phyloP scores from a whole-genome alignment of 1,140 invertebrate genomes.

The Drosophila insularis region DNA sequence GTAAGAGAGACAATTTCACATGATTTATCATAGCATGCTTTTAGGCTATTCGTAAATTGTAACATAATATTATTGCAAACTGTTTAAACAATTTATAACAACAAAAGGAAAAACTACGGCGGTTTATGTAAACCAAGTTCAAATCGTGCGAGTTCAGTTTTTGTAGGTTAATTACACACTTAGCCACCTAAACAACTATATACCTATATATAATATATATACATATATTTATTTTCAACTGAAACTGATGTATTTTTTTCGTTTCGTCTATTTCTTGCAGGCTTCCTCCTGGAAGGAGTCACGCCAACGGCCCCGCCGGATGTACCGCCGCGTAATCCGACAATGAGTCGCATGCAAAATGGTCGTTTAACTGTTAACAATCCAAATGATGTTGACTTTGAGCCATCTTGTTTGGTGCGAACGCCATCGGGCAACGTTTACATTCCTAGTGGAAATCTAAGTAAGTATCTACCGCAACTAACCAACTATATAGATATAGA shows the following conservation, averaged over 20 bases:
- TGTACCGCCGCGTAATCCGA: constrained; percentile 93
- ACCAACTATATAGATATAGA: constrained; percentile 6
- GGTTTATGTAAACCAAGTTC: no score
- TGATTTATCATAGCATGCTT: background rate
- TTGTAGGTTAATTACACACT: no score
- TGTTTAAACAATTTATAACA: background rate
- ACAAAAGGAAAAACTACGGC: background rate
- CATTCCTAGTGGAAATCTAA: constrained; percentile 91
- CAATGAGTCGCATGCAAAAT: constrained; percentile 92
- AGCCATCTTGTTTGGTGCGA: constrained; percentile 94
- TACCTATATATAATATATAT: no score
- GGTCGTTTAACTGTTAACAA: constrained; percentile 86
- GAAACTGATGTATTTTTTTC: constrained; percentile 15
- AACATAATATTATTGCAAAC: background rate
- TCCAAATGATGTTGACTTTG: constrained; percentile 92
- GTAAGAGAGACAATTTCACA: background rate
- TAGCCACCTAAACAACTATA: no score
- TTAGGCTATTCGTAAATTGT: background rate
- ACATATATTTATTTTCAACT: background rate
- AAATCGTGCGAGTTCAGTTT: no score
- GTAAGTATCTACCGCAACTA: constrained; percentile 80
- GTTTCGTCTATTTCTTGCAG: constrained; percentile 83
- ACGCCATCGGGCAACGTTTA: constrained; percentile 95
- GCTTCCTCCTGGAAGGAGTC: constrained; percentile 92
- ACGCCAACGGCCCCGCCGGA: constrained; percentile 90